phyloP scores from a whole-genome alignment of 2,113 vertebrate genomes.

The Eurypyga helias region DNA sequence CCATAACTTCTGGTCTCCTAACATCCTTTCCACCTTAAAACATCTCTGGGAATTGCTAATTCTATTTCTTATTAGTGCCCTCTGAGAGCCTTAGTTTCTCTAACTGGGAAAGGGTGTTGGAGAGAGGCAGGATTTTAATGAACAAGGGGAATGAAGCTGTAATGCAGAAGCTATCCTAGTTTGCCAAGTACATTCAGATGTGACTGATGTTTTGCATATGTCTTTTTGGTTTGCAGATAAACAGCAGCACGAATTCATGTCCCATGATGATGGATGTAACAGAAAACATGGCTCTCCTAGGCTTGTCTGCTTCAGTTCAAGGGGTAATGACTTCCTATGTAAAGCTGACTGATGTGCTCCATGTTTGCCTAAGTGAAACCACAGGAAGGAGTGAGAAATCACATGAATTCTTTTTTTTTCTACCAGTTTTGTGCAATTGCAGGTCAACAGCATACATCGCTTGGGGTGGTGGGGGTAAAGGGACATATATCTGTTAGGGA shows the following conservation, averaged over 20 bases:
- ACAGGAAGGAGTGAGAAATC: background rate
- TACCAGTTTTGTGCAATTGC: background rate
- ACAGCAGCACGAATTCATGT: background rate
- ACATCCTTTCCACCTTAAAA: background rate
- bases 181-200: background rate
- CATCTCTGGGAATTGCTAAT: background rate
- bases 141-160: rapidly evolving
- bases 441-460: background rate
- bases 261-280: background rate
- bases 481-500: background rate
- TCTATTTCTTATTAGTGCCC: background rate
- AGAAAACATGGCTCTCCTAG: background rate
- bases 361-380: background rate
- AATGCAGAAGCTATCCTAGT: background rate
- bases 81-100: background rate
- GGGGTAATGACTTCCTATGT: background rate
- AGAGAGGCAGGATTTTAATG: background rate
- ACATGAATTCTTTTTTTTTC: background rate
- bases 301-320: background rate
- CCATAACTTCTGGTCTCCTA: background rate
- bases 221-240: background rate
- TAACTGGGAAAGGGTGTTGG: background rate
- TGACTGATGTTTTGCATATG: background rate
- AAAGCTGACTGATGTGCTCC: background rate
- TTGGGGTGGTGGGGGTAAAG: background rate